Evolutionary conservation across 1,140 invertebrate species (phyloP), one percentile per base, ranked within the genome.

Genomic region (Plutomurus gul): DNA sequence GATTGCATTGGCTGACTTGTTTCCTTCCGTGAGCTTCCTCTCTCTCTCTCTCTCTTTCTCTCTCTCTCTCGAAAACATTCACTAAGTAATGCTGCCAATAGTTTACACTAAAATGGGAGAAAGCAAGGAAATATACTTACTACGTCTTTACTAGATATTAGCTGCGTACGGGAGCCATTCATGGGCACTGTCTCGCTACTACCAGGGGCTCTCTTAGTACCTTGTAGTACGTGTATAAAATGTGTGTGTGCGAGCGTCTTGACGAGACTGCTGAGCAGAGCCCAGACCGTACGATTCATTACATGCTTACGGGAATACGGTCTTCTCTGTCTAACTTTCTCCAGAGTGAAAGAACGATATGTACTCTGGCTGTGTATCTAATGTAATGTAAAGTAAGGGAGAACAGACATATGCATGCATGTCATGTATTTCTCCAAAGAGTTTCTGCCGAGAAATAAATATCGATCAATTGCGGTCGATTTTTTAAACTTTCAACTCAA

Each of bases 401-500:
- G 18, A 51, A 51, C 25, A 51, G 47, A 22, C 18, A 73, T 73
- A 47, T 43, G 71, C 39, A 73, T 73, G n/a, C 39, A 73, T 25
- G 33, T 73, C 71, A 73, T 73, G 71, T 47, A 0, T 73, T 73
- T 73, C 39, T 73, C 25, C 30, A 18, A 27, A 73, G 37, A 70
- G 25, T 70, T 33, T 70, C 27, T 65, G 22, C 10, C 7, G 4
- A 25, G 30, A 33, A 60, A 72, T 37, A 25, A 46, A n/a, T 73
- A 73, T 73, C 39, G 71, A 73, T 73, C 71, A 73, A 36, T 73
- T 73, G 71, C 25, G 71, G 71, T 73, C 71, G 71, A 73, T 73
- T 73, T 47, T 73, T 43, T 40, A 22, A 73, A 73, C 71, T 73
- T 47, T 40, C 37, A 39, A 51, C 47, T 51, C 13, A 3, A 51